Base-by-base conservation (phyloP, 2,888 invertebrate species). In the Latrodectus elegans region DNA sequence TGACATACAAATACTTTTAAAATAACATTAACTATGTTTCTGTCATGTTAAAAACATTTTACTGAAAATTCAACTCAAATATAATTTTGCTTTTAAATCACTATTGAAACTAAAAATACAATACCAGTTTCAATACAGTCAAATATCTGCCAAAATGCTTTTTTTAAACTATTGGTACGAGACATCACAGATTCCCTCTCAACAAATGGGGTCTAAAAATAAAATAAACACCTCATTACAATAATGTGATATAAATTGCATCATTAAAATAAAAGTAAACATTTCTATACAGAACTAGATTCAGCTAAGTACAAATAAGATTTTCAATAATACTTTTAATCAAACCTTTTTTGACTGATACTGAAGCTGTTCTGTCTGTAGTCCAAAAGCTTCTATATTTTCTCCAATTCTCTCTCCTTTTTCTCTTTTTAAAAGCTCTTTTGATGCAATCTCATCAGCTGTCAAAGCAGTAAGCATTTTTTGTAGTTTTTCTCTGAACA, bases 111-210 rank as follows among this genome's bases (percentile, higher is more conserved):
- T 38, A 38, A 38, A 38, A 38, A 38, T 38, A 38, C 6, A 6
- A 38, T 83, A 90, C 90, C 94, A 91, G 94, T 94, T 91, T 96
- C 96, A 1, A 96, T 95, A 91, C 81, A 81, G 17, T 96, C 96
- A 75, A 96, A 95, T 67, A 97, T 94, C 92, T 95, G 95, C 89
- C 95, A 94, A 88, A 97, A 95, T 38, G 96, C 96, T 91, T 95
- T 95, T 92, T 96, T 96, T 89, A 97, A 93, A 92, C 96, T 96
- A 91, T 96, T 96, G 22, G 96, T 96, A 79, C 96, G 92, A 71
- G 93, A 93, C 93, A 94, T 93, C 75, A 94, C 91, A 65, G 93
- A 93, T 89, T 94, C 94, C 90, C 93, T 90, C 73, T 93, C 92
- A 74, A 91, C 91, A 88, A 92, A 92, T 65, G 91, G 90, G 79